Percentiles rank a stretch among this genome's conserved stretches.
Conservation (phyloP, 2,888 invertebrate genomes). For the Cephus rjabovi region DNA sequence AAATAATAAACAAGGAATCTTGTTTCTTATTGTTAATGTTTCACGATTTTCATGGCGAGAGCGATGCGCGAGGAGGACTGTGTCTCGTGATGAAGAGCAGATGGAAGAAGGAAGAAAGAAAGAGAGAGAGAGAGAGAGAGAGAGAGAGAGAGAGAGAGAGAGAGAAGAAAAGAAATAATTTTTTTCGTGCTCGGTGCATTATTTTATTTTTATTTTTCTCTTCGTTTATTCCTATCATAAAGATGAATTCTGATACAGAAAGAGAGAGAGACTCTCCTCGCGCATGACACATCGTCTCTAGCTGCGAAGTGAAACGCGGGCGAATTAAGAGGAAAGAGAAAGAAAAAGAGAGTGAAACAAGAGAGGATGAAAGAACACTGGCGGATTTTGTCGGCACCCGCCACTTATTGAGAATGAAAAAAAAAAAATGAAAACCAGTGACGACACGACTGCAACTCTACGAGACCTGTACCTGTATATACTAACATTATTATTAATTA, state of each 20-base stretch:
- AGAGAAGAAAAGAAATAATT: not conserved
- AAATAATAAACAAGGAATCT: not conserved
- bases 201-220: constrained; percentile 8
- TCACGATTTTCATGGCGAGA: not conserved
- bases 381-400: constrained; percentile 65
- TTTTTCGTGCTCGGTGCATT: constrained; percentile 9
- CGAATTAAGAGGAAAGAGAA: constrained; percentile 1
- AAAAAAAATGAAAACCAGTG: constrained; percentile 51
- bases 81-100: constrained; percentile 20
- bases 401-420: constrained; percentile 34
- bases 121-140: not conserved
- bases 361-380: constrained; percentile 32
- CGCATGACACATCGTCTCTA: constrained; percentile 17
- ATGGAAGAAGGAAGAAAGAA: constrained; percentile 9
- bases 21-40: not conserved
- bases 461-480: constrained; percentile 68
- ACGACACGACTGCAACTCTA: constrained; percentile 68
- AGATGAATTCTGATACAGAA: constrained; percentile 22
- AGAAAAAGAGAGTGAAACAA: constrained; percentile 4
- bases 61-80: not conserved
- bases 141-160: not conserved
- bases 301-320: not conserved
- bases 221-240: constrained; percentile 10
- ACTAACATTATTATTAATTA: constrained; percentile 59
- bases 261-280: constrained; percentile 27